These are phyloP conservation scores for Scophthalmus maximus DNA, from an alignment of 2,113 vertebrate species.

Conservation along the genomic window DNA sequence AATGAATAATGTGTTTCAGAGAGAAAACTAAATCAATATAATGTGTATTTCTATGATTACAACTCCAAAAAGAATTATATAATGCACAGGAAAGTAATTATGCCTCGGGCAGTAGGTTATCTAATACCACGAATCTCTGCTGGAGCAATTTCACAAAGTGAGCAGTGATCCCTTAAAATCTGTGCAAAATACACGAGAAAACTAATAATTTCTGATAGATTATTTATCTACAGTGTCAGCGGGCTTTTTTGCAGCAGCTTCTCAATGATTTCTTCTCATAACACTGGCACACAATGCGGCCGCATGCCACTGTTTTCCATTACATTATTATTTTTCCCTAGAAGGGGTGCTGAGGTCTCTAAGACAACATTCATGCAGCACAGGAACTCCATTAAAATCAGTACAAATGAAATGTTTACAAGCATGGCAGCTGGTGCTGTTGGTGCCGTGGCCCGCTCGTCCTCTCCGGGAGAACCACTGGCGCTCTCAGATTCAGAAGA, in stretches of 20 bases:
- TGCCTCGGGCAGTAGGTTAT: constrained; percentile 51
- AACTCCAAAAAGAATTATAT: constrained; percentile 45
- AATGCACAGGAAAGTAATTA: constrained; percentile 55
- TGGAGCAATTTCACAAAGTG: constrained; percentile 49
- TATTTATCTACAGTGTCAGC: constrained; percentile 25
- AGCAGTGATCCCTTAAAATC: constrained; percentile 40
- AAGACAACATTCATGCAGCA: constrained; percentile 37
- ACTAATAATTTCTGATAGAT: constrained; percentile 48
- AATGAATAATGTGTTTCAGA: constrained; percentile 41
- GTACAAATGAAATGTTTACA: constrained; percentile 51
- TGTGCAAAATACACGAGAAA: constrained; percentile 32
- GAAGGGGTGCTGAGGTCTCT: neutral
- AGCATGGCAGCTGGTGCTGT: constrained; percentile 18
- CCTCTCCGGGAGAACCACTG: constrained; percentile 39
- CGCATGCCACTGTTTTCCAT: constrained; percentile 23
- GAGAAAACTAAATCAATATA: constrained; percentile 38
- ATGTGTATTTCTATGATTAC: constrained; percentile 55
- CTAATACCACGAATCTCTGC: constrained; percentile 35
- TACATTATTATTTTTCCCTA: constrained; percentile 21
- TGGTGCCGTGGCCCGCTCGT: constrained; percentile 5
- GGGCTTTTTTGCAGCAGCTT: constrained; percentile 11
- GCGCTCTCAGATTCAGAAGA: constrained; percentile 47
- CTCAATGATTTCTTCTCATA: constrained; percentile 25
- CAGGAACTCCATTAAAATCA: constrained; percentile 49
- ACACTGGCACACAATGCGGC: neutral